phyloP scores from a whole-genome alignment of 2,888 invertebrate species.

The Noctua fimbriata region DNA sequence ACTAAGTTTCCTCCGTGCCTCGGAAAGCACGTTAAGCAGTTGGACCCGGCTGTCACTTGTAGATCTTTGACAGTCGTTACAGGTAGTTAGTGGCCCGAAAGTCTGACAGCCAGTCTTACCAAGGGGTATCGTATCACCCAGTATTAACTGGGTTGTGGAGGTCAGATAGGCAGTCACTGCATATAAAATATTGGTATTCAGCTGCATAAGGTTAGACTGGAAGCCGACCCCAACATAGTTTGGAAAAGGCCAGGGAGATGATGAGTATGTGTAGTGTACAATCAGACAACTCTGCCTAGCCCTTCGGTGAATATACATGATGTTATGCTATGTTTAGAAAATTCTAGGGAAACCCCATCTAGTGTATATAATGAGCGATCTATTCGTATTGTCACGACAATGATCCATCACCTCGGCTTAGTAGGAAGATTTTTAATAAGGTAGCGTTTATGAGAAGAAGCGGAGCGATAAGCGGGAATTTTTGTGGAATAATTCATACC shows the following conservation, averaged over 20 bases:
- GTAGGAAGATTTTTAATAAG: conserved; percentile 7
- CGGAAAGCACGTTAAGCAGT: neutral
- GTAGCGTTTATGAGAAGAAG: neutral
- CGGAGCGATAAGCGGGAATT: neutral
- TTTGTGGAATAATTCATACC: neutral
- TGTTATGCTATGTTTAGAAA: neutral
- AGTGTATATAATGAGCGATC: neutral
- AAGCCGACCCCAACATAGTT: neutral
- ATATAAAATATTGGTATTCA: neutral
- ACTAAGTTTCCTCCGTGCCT: neutral
- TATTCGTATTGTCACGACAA: conserved; percentile 22
- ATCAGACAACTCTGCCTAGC: neutral
- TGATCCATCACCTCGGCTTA: conserved; percentile 38
- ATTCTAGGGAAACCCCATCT: conserved; percentile 15
- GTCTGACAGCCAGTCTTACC: neutral
- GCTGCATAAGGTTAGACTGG: neutral
- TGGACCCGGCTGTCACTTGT: too few species aligned
- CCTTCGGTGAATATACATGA: neutral
- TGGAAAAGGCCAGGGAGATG: neutral
- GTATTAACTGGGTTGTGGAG: neutral
- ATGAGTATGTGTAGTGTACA: too few species aligned
- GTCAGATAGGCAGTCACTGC: neutral
- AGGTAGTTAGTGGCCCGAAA: neutral
- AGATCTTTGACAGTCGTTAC: neutral
- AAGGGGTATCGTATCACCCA: neutral